Evolutionary conservation across 2,113 vertebrate species (phyloP), one percentile per base, ranked within the genome.

Genomic region (Scomber scombrus): DNA sequence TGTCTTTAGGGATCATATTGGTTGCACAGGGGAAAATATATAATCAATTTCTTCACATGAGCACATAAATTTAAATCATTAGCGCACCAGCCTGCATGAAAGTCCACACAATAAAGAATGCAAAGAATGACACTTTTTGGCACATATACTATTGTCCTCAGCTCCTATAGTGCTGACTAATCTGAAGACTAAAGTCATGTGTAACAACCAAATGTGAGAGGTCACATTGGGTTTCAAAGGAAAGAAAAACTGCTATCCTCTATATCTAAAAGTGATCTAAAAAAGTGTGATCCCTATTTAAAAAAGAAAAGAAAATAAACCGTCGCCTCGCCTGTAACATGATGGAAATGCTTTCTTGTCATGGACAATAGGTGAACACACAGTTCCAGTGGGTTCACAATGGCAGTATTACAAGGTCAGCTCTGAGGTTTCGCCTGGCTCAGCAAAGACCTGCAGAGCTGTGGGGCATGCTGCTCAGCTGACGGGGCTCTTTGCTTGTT

Each of bases 401-500:
- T 90, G 77, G 81, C 68, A 88, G 84, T 89, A 92, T 94, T 82
- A 92, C 80, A 84, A 88, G 81, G 84, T 90, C 88, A 90, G 82
- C 86, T 88, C 55, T 2, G 84, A 80, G 85, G 78, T 94, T 95
- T 94, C 79, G 80, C 91, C 92, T 94, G 90, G 91, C 93, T 95
- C 94, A 96, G 95, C 94, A 95, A 80, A 92, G 93, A 76, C 82
- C 79, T 58, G 75, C 79, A 61, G 75, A 23, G 81, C 68, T 65
- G 86, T 51, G 69, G 81, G 67, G 23, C 77, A 21, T 46, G 81
- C 71, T 68, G 76, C 88, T 64, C 87, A 91, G 94, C 95, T 96
- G 94, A 96, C 95, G 0, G 93, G 90, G 94, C 93, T 93, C 93
- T 95, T 95, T 95, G 92, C 92, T 93, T 95, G 91, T 94, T 93